Evolutionary conservation across 2,888 invertebrate species (phyloP).

Genomic region (Gisinianus flammeolus): DNA sequence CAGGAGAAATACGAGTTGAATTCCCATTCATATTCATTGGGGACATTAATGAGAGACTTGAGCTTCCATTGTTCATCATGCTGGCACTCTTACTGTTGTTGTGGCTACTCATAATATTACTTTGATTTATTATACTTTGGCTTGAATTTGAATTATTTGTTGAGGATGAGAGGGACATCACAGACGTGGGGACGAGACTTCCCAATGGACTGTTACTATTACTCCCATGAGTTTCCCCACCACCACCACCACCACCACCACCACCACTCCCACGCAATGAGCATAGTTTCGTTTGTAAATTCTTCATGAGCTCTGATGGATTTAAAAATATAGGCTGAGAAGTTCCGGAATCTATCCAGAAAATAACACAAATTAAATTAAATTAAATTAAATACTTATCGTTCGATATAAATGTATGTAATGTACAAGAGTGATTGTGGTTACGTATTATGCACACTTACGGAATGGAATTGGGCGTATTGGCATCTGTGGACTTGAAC

Average conservation of each 20-base stretch:
- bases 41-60: constrained; percentile 3
- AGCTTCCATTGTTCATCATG: constrained; percentile 3
- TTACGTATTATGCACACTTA: constrained; percentile 19
- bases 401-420: no score
- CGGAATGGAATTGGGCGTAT: constrained; percentile 52
- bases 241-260: constrained; percentile 15
- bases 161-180: constrained; percentile 2
- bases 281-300: constrained; percentile 40
- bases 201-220: constrained; percentile 42
- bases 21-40: not conserved
- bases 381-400: no score
- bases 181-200: constrained; percentile 10
- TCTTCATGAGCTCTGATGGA: constrained; percentile 43
- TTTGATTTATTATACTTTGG: not conserved
- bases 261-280: constrained; percentile 17
- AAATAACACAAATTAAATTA: no score
- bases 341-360: no score
- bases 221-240: constrained; percentile 34
- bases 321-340: constrained; percentile 22
- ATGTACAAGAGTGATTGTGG: no score
- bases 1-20: constrained; percentile 45
- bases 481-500: constrained; percentile 39
- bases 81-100: not conserved
- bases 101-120: not conserved
- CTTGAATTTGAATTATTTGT: not conserved